phyloP scores from a whole-genome alignment of 1,140 invertebrate genomes.

The Leptinotarsa defecta region DNA sequence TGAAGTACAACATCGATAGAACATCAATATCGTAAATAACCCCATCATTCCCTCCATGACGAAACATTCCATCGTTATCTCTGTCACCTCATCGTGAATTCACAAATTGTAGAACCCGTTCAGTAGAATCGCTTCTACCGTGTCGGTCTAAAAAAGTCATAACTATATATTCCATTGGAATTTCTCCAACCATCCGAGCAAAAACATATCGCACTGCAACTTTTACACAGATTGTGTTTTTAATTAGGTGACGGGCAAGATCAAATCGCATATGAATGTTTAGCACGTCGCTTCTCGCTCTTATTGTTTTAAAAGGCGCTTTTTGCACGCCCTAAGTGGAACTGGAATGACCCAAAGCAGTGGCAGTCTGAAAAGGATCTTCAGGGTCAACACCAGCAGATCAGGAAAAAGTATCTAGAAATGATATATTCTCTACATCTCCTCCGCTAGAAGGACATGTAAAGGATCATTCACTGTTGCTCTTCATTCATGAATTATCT shows the following conservation, averaged over 20 bases:
- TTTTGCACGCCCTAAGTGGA: conserved; percentile 25
- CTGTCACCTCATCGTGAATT: background rate
- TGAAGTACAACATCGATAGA: too few species aligned
- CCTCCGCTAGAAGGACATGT: too few species aligned
- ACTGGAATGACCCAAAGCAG: conserved; percentile 22
- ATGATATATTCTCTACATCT: too few species aligned
- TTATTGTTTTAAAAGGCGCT: conserved; percentile 36
- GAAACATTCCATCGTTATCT: background rate
- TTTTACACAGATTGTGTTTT: conserved; percentile 38
- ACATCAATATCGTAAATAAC: background rate
- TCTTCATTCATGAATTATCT: too few species aligned
- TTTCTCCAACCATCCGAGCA: conserved; percentile 8
- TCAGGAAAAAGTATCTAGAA: too few species aligned
- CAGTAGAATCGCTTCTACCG: background rate
- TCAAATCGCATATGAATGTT: conserved; percentile 41
- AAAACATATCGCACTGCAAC: conserved; percentile 35
- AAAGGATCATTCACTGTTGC: too few species aligned
- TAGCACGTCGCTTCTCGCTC: conserved; percentile 35
- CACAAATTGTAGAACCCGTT: background rate
- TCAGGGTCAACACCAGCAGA: too few species aligned
- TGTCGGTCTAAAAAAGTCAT: conserved; percentile 18
- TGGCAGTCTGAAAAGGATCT: too few species aligned
- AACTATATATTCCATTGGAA: conserved; percentile 23
- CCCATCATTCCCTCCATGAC: background rate
- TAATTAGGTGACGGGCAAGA: conserved; percentile 40